Evolutionary conservation across 2,888 invertebrate species (phyloP), one percentile per base, ranked within the genome.

Genomic region (Catocala sponsa): DNA sequence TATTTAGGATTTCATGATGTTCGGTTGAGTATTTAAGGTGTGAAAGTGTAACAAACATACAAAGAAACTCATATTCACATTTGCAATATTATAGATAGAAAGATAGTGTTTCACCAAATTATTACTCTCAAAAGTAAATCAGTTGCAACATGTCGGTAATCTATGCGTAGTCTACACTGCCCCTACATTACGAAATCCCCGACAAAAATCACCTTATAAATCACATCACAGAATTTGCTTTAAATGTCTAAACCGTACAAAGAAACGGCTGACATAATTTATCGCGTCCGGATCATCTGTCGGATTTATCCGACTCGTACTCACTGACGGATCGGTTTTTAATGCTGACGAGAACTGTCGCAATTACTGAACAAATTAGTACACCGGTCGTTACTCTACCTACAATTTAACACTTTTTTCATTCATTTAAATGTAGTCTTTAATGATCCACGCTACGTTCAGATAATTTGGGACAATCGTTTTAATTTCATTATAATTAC

Each of bases 301-400:
- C 72, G 62, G 72, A 67, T 68, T 68, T 65, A 58, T 68, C 63
- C 64, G 42, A 66, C 44, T 38, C 41, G 51, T 25, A 25, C 25
- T 25, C 25, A 62, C 78, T 70, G 70, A 72, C 76, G 66, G 64
- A 74, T 78, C 65, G 48, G 51, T 53, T 68, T 76, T 74, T 78
- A 72, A 72, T 75, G 75, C 76, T 74, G 78, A 76, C 78, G 64
- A 54, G 46, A 63, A 59, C 61, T 48, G 60, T 72, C 65, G 70
- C 75, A 77, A 76, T 76, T 76, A 76, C 67, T 47, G 78, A 70
- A 75, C 70, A 72, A 78, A 78, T 76, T 72, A 78, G 68, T 63
- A 68, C 78, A 65, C 51, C 55, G 43, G 48, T 54, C 55, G 41
- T 53, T 41, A 53, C 49, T 46, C 60, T 59, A 50, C 54, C 65